Evolutionary conservation across 2,888 invertebrate genomes (phyloP).

Genomic region (Hartigia nigra): DNA sequence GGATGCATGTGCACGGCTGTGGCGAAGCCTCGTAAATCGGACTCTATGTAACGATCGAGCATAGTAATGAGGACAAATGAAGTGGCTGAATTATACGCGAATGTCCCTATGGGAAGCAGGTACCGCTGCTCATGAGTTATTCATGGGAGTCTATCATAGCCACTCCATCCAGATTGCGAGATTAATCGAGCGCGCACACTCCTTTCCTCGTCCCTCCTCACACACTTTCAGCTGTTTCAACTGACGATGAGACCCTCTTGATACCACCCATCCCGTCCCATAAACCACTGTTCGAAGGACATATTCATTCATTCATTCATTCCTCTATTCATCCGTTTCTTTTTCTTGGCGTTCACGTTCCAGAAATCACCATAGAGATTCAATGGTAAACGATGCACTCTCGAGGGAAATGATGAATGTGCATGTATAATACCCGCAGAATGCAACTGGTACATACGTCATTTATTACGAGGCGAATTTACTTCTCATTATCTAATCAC

Average conservation of each 20-base stretch:
- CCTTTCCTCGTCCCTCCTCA: conserved; percentile 46
- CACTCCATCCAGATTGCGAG: conserved; percentile 64
- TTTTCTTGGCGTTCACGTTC: conserved; percentile 6
- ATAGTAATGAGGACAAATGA: conserved; percentile 65
- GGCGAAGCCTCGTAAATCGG: conserved; percentile 50
- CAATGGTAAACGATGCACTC: not conserved
- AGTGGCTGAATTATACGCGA: conserved; percentile 63
- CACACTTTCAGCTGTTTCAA: conserved; percentile 4
- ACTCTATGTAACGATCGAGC: conserved; percentile 57
- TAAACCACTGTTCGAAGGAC: not conserved
- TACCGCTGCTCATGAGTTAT: conserved; percentile 61
- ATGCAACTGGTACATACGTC: not conserved
- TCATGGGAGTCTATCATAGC: conserved; percentile 64
- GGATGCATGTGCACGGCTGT: not conserved
- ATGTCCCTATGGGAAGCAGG: conserved; percentile 57
- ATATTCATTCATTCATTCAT: not conserved
- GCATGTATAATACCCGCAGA: not conserved
- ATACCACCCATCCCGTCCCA: not conserved
- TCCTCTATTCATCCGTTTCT: conserved; percentile 11
- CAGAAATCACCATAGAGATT: not conserved
- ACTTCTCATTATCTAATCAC: not conserved
- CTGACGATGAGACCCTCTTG: not conserved
- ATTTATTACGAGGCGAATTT: not conserved
- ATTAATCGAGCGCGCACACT: conserved; percentile 62
- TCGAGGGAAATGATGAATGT: not conserved